Conservation (phyloP, 2,113 vertebrate species). For the Tetrao urogallus region DNA sequence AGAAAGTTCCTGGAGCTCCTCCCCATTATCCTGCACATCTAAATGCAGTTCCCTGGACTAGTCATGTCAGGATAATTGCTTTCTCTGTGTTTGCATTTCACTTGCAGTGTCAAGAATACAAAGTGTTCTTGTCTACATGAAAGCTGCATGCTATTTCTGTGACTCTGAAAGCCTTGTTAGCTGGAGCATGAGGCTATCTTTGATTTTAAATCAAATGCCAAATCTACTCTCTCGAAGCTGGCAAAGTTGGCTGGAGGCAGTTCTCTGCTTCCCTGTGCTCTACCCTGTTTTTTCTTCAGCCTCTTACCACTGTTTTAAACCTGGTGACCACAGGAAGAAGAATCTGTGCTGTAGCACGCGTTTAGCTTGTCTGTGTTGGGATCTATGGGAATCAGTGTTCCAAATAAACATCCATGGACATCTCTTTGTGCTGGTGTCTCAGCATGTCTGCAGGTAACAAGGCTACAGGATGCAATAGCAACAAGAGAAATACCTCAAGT, state of each 20-base stretch:
- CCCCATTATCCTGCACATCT: constrained; percentile 9
- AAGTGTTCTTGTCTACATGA: constrained; percentile 32
- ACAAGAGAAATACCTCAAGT: neutral
- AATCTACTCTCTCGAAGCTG: neutral
- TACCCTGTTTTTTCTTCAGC: neutral
- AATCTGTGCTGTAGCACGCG: neutral
- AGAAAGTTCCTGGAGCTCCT: constrained; percentile 47
- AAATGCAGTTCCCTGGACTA: neutral
- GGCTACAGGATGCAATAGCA: neutral
- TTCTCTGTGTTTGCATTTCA: constrained; percentile 33
- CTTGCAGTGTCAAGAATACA: constrained; percentile 55
- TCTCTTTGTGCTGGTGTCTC: neutral
- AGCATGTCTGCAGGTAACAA: neutral
- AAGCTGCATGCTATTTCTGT: constrained; percentile 25
- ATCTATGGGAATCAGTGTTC: neutral
- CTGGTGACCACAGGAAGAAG: neutral
- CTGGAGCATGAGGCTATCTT: constrained; percentile 49
- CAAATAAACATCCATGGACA: neutral
- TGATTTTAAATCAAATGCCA: constrained; percentile 43
- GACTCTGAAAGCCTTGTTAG: constrained; percentile 33
- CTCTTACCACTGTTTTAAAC: neutral
- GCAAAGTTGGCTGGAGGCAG: neutral
- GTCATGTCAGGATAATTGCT: constrained; percentile 16
- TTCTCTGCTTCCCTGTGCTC: neutral
- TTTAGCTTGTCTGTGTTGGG: neutral